Percentiles rank a stretch among this genome's conserved stretches.
phyloP scores from a whole-genome alignment of 2,113 vertebrate species.

The Chaetorhynchus papuensis region DNA sequence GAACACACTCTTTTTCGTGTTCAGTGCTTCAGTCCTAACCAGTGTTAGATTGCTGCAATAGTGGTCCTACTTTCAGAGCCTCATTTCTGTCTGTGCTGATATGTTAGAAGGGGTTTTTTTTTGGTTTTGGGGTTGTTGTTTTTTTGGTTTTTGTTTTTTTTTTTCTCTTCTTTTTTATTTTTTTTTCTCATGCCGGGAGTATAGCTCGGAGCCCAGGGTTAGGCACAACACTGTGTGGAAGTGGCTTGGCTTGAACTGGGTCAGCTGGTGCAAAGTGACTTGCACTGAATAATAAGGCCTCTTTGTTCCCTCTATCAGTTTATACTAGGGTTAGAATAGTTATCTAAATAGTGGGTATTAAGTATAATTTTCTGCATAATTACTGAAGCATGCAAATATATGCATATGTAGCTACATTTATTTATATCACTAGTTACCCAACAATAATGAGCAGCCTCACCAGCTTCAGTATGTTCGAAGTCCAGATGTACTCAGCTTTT shows the following conservation, averaged over 20 bases:
- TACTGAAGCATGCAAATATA: not conserved
- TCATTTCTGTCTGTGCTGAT: constrained; percentile 86
- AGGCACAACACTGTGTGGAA: constrained; percentile 79
- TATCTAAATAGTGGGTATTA: not conserved
- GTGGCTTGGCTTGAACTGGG: not conserved
- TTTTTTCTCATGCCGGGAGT: constrained; percentile 37
- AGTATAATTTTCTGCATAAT: not conserved
- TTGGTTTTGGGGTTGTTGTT: not conserved
- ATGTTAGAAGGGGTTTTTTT: constrained; percentile 40
- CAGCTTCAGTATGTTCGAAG: not conserved
- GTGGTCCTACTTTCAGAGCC: constrained; percentile 92
- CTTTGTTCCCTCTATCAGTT: not conserved
- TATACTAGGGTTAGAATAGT: not conserved
- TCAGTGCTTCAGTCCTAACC: constrained; percentile 82
- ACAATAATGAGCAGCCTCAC: not conserved
- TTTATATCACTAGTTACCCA: not conserved
- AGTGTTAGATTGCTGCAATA: constrained; percentile 80
- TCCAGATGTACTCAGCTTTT: not conserved
- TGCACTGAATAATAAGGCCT: not conserved
- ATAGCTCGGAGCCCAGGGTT: constrained; percentile 66
- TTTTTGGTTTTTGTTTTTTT: not conserved
- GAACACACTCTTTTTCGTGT: constrained; percentile 76
- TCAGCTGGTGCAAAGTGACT: not conserved
- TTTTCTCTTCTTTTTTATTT: not conserved
- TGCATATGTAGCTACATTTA: not conserved